Percentiles rank a stretch among this genome's conserved stretches.
Evolutionary conservation across 2,113 vertebrate species (phyloP).

Genomic region (Nothobranchius furzeri): DNA sequence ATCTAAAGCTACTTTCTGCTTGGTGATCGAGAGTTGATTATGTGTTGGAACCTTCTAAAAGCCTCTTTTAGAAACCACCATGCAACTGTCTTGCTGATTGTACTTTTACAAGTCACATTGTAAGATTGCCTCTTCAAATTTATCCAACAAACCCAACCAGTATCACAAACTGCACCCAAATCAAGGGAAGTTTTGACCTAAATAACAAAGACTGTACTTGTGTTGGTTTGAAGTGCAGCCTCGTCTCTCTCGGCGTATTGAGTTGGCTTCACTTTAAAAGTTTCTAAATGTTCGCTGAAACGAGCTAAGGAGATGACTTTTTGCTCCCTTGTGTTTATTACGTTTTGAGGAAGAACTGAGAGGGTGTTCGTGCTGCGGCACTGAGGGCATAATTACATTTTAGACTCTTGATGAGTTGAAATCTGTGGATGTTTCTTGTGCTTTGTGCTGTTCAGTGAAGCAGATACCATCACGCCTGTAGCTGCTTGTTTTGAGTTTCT

Average conservation of each 20-base stretch:
- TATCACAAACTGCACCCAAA: neutral
- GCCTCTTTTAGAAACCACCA: too few species aligned
- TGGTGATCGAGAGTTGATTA: too few species aligned
- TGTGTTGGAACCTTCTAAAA: too few species aligned
- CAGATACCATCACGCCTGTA: conserved; percentile 25
- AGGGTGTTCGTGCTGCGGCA: conserved; percentile 14
- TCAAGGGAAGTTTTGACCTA: conserved; percentile 3
- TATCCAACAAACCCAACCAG: too few species aligned
- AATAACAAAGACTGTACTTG: conserved; percentile 1
- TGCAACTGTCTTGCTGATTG: too few species aligned
- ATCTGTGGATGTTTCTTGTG: conserved; percentile 23
- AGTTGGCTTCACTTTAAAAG: conserved; percentile 1
- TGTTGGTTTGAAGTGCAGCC: conserved; percentile 4
- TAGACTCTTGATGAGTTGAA: conserved; percentile 38
- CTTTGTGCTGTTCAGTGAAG: conserved; percentile 15
- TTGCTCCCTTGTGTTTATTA: neutral
- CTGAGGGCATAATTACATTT: conserved; percentile 41
- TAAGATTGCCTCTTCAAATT: too few species aligned
- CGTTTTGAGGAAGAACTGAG: conserved; percentile 3
- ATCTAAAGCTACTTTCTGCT: too few species aligned
- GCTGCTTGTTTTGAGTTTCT: conserved; percentile 24
- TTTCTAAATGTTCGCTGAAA: conserved; percentile 12
- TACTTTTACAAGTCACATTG: too few species aligned
- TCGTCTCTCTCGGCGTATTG: conserved; percentile 11
- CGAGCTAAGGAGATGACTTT: neutral